These are phyloP conservation scores for Laspeyria flexula DNA, from an alignment of 2,888 invertebrate genomes.

Conservation along the genomic window DNA sequence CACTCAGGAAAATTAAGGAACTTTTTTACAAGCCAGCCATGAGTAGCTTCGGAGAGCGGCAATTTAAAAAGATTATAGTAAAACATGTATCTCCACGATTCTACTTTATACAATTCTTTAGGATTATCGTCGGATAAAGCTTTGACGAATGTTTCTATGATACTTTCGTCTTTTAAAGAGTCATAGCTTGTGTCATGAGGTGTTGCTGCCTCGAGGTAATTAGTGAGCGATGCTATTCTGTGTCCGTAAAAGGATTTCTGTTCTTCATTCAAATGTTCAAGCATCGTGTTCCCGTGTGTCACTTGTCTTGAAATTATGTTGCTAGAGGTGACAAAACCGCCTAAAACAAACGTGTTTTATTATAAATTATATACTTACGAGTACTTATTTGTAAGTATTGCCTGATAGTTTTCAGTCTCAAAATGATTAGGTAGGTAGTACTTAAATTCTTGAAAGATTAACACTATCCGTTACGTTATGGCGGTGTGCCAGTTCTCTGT, in stretches of 20 bases:
- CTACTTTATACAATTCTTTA: slow-evolving; percentile 87
- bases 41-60: slow-evolving; percentile 82
- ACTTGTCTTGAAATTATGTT: slow-evolving; percentile 89
- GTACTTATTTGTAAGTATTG: neutral
- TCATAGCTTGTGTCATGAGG: slow-evolving; percentile 70
- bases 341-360: slow-evolving; percentile 60
- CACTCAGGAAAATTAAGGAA: slow-evolving; percentile 88
- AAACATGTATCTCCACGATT: slow-evolving; percentile 88
- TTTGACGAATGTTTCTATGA: slow-evolving; percentile 87
- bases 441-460: no score
- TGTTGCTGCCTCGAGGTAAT: slow-evolving; percentile 82
- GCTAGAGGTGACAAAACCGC: slow-evolving; percentile 90
- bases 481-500: no score
- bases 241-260: slow-evolving; percentile 87
- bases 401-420: no score
- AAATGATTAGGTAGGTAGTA: no score
- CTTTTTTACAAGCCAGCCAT: slow-evolving; percentile 87
- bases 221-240: slow-evolving; percentile 88
- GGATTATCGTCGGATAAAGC: slow-evolving; percentile 88
- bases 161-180: slow-evolving; percentile 81
- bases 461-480: no score
- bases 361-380: no score
- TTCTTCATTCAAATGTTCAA: slow-evolving; percentile 86
- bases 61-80: slow-evolving; percentile 89
- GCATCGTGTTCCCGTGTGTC: slow-evolving; percentile 88